A percentile compares a stretch with the other conserved stretches of the same genome.
Evolutionary conservation across 2,888 invertebrate species (phyloP).

Genomic region (Nymphalis urticae): DNA sequence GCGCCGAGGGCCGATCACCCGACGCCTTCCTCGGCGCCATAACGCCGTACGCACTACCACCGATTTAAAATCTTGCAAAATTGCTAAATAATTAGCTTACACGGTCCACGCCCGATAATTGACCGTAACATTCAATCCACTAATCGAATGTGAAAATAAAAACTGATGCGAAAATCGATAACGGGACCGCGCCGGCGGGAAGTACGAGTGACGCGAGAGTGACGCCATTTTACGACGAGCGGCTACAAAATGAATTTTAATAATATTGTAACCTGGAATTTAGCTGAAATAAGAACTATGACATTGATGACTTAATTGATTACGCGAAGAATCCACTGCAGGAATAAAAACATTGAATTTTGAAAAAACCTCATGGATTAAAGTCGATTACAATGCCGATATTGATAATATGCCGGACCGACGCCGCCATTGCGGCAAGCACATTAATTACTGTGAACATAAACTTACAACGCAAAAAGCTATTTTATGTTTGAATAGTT

Average conservation of each 20-base stretch:
- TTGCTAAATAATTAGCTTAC: conserved; percentile 50
- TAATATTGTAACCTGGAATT: conserved; percentile 61
- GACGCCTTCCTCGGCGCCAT: conserved; percentile 8
- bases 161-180: conserved; percentile 62
- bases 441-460: conserved; percentile 54
- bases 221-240: conserved; percentile 81
- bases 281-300: conserved; percentile 74
- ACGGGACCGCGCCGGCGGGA: conserved; percentile 69
- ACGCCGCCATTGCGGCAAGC: conserved; percentile 75
- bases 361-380: conserved; percentile 71
- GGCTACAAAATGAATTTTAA: conserved; percentile 65
- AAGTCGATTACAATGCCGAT: conserved; percentile 68
- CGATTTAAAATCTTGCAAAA: conserved; percentile 79
- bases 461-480: conserved; percentile 51
- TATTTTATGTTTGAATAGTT: conserved; percentile 33
- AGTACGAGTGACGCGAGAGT: conserved; percentile 73
- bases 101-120: conserved; percentile 47
- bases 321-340: conserved; percentile 65
- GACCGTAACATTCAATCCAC: conserved; percentile 58
- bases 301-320: conserved; percentile 58
- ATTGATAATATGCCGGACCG: conserved; percentile 66
- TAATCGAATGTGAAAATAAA: conserved; percentile 48
- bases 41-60: conserved; percentile 57
- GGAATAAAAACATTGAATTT: conserved; percentile 69
- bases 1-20: conserved; percentile 41